Conservation (phyloP, 2,888 invertebrate species). For the Nephrotoma guestfalica region DNA sequence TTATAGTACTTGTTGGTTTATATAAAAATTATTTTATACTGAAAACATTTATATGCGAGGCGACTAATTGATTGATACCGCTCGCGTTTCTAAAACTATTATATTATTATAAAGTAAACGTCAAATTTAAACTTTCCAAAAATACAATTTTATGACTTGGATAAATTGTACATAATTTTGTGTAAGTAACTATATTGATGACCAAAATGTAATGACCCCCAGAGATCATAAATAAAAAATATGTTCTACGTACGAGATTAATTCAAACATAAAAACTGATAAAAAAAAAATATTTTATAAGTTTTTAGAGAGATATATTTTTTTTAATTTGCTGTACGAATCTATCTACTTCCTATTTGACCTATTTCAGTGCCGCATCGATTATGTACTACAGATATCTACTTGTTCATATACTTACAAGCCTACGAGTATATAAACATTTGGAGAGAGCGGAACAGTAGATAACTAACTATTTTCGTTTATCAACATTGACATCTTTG, state of each 20-base stretch:
- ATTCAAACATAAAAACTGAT: background rate
- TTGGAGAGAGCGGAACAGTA: background rate
- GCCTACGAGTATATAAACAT: too few relatives aligned
- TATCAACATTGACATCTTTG: background rate
- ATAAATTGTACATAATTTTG: background rate
- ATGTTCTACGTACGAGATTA: background rate
- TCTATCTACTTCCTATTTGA: background rate
- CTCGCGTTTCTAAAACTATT: background rate
- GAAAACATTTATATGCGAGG: background rate
- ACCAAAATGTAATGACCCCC: background rate
- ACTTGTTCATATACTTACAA: background rate
- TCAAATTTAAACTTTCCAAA: background rate
- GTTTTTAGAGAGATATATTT: background rate
- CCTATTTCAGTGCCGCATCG: background rate
- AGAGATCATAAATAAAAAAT: background rate
- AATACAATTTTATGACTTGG: background rate
- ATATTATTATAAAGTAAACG: background rate
- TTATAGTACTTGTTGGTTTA: too few relatives aligned
- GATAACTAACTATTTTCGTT: background rate
- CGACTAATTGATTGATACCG: background rate
- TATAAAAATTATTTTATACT: background rate
- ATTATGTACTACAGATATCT: background rate
- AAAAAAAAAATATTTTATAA: background rate
- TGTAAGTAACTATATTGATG: background rate
- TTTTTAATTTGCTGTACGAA: background rate